These are phyloP conservation scores for Tridacna crocea DNA, from an alignment of 2,888 invertebrate species.

Conservation along the genomic window DNA sequence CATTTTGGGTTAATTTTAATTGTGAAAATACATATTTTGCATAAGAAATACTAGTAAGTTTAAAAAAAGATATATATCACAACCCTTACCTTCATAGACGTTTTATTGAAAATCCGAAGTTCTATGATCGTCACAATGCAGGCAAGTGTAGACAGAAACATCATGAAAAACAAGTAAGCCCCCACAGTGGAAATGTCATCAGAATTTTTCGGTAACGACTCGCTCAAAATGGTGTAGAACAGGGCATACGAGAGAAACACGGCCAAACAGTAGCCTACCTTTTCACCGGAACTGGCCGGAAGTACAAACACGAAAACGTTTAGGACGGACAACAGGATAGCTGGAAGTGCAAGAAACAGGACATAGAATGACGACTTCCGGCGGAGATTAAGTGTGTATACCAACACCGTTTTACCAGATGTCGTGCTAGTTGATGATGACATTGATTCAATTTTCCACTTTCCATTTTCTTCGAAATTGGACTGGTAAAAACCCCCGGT, in stretches of 20 bases:
- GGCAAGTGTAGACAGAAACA: slow-evolving; percentile 56
- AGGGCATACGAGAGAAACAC: slow-evolving; percentile 60
- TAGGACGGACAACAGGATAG: slow-evolving; percentile 48
- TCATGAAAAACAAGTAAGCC: slow-evolving; percentile 60
- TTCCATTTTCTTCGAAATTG: slow-evolving; percentile 61
- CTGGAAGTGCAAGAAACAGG: slow-evolving; percentile 53
- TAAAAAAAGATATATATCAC: no score
- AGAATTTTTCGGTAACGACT: slow-evolving; percentile 56
- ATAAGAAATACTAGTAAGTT: no score
- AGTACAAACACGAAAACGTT: slow-evolving; percentile 60
- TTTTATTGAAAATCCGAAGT: slow-evolving; percentile 54
- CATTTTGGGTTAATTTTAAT: no score
- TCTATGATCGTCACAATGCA: slow-evolving; percentile 54
- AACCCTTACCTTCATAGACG: slow-evolving; percentile 4
- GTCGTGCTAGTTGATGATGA: slow-evolving; percentile 31
- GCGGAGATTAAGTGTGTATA: slow-evolving; percentile 45
- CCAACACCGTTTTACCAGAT: slow-evolving; percentile 43
- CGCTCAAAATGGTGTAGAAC: slow-evolving; percentile 61
- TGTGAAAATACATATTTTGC: no score
- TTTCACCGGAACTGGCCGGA: slow-evolving; percentile 58
- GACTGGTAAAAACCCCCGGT: slow-evolving; percentile 48
- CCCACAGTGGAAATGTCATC: slow-evolving; percentile 57
- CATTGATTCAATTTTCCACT: slow-evolving; percentile 56
- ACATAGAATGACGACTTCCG: slow-evolving; percentile 56
- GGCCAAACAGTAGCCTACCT: slow-evolving; percentile 54